Conservation (phyloP, 1,140 invertebrate species). For the Micrasema longulum region DNA sequence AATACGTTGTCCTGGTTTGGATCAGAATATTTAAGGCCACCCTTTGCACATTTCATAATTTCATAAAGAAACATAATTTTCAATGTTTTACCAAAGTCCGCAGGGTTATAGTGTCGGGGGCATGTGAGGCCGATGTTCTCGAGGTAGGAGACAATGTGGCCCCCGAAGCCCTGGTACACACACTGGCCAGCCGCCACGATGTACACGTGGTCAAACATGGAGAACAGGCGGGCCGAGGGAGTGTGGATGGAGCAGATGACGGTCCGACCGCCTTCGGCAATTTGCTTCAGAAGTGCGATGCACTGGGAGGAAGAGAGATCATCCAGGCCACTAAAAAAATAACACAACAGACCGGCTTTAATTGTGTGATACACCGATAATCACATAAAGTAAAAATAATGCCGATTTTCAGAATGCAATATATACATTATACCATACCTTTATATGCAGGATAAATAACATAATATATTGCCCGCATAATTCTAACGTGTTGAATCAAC, state of each 20-base stretch:
- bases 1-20: too few relatives aligned
- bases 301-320: slow-evolving; percentile 83
- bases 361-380: too few relatives aligned
- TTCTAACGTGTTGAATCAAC: too few relatives aligned
- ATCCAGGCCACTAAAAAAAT: slow-evolving; percentile 75
- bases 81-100: slow-evolving; percentile 78
- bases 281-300: slow-evolving; percentile 77
- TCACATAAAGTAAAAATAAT: too few relatives aligned
- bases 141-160: slow-evolving; percentile 78
- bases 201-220: slow-evolving; percentile 83
- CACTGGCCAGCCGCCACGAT: slow-evolving; percentile 80
- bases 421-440: too few relatives aligned
- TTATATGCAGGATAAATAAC: too few relatives aligned
- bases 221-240: slow-evolving; percentile 83
- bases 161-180: slow-evolving; percentile 76
- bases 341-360: too few relatives aligned
- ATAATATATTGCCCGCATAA: too few relatives aligned
- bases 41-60: too few relatives aligned
- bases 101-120: slow-evolving; percentile 83
- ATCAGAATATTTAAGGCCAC: too few relatives aligned
- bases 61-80: too few relatives aligned
- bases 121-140: slow-evolving; percentile 75
- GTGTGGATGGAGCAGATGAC: slow-evolving; percentile 94
- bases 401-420: too few relatives aligned
- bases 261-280: slow-evolving; percentile 85